A percentile compares a stretch with the other conserved stretches of the same genome.
phyloP scores from a whole-genome alignment of 2,113 vertebrate species.

The Oncorhynchus keta region DNA sequence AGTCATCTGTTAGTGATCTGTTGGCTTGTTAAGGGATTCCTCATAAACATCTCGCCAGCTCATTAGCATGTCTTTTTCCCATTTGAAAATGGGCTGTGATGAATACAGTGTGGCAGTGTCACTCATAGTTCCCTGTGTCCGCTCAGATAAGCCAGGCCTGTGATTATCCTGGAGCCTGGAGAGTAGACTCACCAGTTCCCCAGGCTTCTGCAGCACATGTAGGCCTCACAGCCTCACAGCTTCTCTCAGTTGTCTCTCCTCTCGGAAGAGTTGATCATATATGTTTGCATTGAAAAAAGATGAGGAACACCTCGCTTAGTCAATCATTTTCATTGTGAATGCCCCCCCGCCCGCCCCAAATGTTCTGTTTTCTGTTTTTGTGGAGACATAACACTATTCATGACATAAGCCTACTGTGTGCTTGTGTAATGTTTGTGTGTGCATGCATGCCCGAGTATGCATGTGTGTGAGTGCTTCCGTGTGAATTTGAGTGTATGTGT shows the following conservation, averaged over 20 bases:
- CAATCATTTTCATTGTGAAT: background rate
- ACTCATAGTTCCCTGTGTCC: conserved; percentile 23
- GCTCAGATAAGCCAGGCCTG: conserved; percentile 37
- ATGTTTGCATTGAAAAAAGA: background rate
- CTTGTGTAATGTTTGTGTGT: background rate
- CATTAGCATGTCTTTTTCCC: conserved; percentile 65
- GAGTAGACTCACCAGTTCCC: background rate
- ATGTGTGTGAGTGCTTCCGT: conserved; percentile 23
- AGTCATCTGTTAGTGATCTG: conserved; percentile 72
- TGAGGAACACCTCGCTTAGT: conserved; percentile 9
- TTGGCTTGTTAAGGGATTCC: conserved; percentile 64
- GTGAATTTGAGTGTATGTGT: conserved; percentile 12
- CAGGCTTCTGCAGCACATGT: background rate
- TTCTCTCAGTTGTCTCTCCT: background rate
- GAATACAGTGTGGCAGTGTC: conserved; percentile 57
- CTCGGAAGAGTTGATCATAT: background rate
- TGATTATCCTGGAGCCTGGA: background rate
- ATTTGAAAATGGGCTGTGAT: conserved; percentile 59
- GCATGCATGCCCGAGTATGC: background rate
- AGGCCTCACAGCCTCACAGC: no score
- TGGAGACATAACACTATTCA: no score
- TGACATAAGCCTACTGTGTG: background rate
- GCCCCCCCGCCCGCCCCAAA: no score
- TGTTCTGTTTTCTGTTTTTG: no score
- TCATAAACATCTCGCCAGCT: conserved; percentile 79